These are phyloP conservation scores for Myoxocephalus aenaeus DNA, from an alignment of 2,797 vertebrate genomes.

Conservation along the genomic window DNA sequence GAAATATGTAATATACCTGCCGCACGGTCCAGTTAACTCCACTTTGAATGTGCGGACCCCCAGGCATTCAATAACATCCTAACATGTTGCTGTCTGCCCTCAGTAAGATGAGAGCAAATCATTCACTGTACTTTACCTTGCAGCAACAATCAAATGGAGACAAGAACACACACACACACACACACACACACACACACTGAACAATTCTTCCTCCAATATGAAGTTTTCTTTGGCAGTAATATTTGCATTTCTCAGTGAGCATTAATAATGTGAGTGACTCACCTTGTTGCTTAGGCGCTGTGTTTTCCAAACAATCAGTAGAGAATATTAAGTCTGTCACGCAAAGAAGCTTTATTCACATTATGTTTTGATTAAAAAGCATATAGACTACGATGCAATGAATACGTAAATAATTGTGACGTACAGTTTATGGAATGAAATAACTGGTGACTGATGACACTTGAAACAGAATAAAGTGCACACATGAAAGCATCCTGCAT, in stretches of 20 bases:
- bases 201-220: conserved; percentile 6
- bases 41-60: conserved; percentile 44
- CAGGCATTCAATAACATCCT: conserved; percentile 46
- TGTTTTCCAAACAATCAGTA: conserved; percentile 31
- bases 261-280: conserved; percentile 35
- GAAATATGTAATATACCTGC: conserved; percentile 47
- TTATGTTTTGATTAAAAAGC: neutral
- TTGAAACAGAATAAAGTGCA: too few species aligned
- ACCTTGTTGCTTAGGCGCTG: conserved; percentile 41
- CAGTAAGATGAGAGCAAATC: conserved; percentile 37
- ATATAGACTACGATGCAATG: neutral
- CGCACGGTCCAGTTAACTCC: conserved; percentile 46
- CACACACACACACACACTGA: neutral
- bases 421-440: too few species aligned
- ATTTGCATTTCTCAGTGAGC: conserved; percentile 12
- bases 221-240: conserved; percentile 32
- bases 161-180: neutral
- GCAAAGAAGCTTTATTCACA: conserved; percentile 26
- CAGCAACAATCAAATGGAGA: neutral
- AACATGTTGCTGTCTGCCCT: conserved; percentile 67
- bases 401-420: neutral
- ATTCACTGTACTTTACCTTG: conserved; percentile 3
- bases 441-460: too few species aligned
- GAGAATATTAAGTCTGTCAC: conserved; percentile 54
- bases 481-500: neutral